Evolutionary conservation across 2,888 invertebrate genomes (phyloP).

Genomic region (Drosophila flavopinicola): DNA sequence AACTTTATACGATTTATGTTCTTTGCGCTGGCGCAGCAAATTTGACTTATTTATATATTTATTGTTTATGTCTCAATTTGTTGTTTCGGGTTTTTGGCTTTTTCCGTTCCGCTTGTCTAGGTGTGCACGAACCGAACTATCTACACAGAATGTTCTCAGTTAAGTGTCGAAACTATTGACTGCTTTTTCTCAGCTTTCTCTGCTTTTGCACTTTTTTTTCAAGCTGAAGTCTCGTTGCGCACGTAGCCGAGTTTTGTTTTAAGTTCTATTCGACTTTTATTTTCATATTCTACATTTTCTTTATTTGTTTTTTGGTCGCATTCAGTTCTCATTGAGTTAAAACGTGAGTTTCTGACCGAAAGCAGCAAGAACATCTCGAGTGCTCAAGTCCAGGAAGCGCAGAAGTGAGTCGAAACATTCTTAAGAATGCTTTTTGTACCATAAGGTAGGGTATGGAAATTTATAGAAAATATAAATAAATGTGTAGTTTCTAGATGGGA

Average conservation of each 20-base stretch:
- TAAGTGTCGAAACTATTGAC: constrained; percentile 41
- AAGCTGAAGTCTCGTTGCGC: constrained; percentile 38
- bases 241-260: constrained; percentile 62
- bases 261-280: constrained; percentile 45
- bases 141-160: constrained; percentile 43
- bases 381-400: constrained; percentile 51
- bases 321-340: constrained; percentile 51
- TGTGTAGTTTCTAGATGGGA: no score
- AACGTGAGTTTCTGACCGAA: constrained; percentile 60
- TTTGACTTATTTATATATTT: neutral
- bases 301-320: constrained; percentile 36
- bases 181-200: constrained; percentile 63
- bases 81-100: neutral
- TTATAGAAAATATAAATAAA: no score
- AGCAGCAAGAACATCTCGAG: constrained; percentile 6
- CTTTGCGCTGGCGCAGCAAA: neutral
- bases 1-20: neutral
- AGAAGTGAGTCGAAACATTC: neutral
- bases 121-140: constrained; percentile 31
- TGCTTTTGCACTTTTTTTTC: constrained; percentile 20
- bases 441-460: no score
- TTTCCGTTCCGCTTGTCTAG: constrained; percentile 17
- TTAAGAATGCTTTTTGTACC: neutral
- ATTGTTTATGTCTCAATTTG: neutral
- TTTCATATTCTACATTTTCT: constrained; percentile 29